Conservation (phyloP, 1,140 invertebrate genomes). For the Popillia japonica region DNA sequence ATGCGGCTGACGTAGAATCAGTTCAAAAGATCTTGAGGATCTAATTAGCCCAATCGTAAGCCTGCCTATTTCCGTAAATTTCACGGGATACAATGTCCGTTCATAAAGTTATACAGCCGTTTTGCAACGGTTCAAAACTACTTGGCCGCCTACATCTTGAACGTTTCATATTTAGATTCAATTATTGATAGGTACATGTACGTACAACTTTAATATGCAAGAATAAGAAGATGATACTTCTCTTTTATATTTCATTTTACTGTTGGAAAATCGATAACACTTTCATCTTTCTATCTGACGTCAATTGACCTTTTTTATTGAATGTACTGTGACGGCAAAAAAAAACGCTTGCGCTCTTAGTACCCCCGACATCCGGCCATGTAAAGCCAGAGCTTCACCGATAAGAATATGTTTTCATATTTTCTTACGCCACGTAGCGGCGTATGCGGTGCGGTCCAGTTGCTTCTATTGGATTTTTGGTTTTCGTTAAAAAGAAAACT, state of each 20-base stretch:
- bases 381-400: conserved; percentile 27
- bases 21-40: too few relatives aligned
- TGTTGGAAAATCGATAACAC: conserved; percentile 48
- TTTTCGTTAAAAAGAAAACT: neutral
- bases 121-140: too few relatives aligned
- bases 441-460: neutral
- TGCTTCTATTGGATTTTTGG: too few relatives aligned
- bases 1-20: too few relatives aligned
- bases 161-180: too few relatives aligned
- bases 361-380: conserved; percentile 42
- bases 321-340: conserved; percentile 45
- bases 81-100: too few relatives aligned
- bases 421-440: conserved; percentile 22
- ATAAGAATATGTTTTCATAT: conserved; percentile 46
- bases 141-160: too few relatives aligned
- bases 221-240: neutral
- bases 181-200: too few relatives aligned
- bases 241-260: conserved; percentile 44
- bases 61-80: too few relatives aligned
- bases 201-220: too few relatives aligned
- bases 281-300: conserved; percentile 49
- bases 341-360: conserved; percentile 42
- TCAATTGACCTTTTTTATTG: conserved; percentile 51
- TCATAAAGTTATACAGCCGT: too few relatives aligned
- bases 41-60: too few relatives aligned